Percentiles rank a stretch among this genome's conserved stretches.
These are phyloP conservation scores for Enhydra lutris DNA, from an alignment of 2,113 vertebrate genomes.

Conservation along the genomic window DNA sequence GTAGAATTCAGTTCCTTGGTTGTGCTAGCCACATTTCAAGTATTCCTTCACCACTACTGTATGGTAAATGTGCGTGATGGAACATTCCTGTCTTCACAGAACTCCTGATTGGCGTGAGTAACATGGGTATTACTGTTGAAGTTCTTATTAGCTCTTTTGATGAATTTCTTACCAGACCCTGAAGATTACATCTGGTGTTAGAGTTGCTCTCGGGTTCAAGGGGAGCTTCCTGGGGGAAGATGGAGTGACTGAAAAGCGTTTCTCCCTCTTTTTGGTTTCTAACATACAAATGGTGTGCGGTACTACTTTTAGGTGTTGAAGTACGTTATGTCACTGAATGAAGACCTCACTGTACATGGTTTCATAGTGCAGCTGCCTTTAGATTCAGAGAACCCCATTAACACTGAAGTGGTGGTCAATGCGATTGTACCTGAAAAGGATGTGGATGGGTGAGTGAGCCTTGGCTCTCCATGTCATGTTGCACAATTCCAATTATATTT, in stretches of 20 bases:
- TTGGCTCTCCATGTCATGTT: neutral
- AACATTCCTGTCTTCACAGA: neutral
- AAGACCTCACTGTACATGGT: slow-evolving; percentile 91
- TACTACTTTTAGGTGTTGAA: slow-evolving; percentile 87
- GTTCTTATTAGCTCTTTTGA: neutral
- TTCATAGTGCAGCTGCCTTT: slow-evolving; percentile 96
- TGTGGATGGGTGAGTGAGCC: slow-evolving; percentile 91
- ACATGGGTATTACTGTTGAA: neutral
- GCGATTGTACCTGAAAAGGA: slow-evolving; percentile 94
- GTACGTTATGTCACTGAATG: slow-evolving; percentile 89
- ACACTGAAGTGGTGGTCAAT: slow-evolving; percentile 93
- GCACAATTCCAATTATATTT: neutral
- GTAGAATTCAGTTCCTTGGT: neutral
- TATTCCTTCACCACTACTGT: neutral
- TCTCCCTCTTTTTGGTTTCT: neutral
- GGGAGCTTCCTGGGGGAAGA: neutral
- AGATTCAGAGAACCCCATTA: slow-evolving; percentile 91
- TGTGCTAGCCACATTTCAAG: neutral
- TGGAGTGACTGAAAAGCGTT: neutral
- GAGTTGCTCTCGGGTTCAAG: neutral
- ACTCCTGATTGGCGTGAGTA: neutral
- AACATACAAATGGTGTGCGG: neutral
- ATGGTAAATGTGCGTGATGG: neutral
- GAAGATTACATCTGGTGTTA: neutral
- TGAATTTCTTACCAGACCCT: neutral